A percentile compares a stretch with the other conserved stretches of the same genome.
These are phyloP conservation scores for Indicator maculatus DNA, from an alignment of 2,113 vertebrate genomes.

Conservation along the genomic window DNA sequence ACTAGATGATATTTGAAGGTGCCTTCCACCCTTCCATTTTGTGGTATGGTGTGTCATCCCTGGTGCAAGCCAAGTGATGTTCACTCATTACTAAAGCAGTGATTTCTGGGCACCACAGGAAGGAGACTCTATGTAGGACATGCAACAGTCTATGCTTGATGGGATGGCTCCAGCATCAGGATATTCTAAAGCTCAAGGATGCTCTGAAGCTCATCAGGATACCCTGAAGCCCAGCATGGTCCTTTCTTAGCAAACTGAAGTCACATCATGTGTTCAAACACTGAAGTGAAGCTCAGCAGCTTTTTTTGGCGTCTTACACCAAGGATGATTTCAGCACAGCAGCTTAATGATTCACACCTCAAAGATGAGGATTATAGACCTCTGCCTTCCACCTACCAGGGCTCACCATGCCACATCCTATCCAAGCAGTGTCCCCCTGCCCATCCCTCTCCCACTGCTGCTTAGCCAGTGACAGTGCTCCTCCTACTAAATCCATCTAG, in stretches of 20 bases:
- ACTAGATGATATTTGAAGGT: background rate
- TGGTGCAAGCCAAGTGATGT: background rate
- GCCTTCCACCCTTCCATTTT: background rate
- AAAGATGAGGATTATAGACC: background rate
- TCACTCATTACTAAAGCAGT: background rate
- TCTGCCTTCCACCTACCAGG: rapidly evolving
- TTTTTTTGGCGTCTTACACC: background rate
- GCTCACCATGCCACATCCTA: background rate
- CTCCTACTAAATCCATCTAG: background rate
- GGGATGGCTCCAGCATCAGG: background rate
- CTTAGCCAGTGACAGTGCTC: rapidly evolving
- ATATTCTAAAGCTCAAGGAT: background rate
- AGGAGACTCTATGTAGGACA: background rate
- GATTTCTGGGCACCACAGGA: rapidly evolving
- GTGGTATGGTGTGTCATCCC: background rate
- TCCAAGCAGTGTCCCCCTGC: background rate
- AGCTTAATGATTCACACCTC: slow-evolving; percentile 36
- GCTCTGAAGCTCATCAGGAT: background rate
- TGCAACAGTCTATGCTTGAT: background rate
- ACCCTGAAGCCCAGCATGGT: background rate
- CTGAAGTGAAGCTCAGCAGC: background rate
- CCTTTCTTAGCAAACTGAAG: background rate
- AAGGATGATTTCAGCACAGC: slow-evolving; percentile 5
- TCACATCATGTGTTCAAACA: background rate
- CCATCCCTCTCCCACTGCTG: background rate